These are phyloP conservation scores for Diprion similis DNA, from an alignment of 1,140 invertebrate species.

Conservation along the genomic window DNA sequence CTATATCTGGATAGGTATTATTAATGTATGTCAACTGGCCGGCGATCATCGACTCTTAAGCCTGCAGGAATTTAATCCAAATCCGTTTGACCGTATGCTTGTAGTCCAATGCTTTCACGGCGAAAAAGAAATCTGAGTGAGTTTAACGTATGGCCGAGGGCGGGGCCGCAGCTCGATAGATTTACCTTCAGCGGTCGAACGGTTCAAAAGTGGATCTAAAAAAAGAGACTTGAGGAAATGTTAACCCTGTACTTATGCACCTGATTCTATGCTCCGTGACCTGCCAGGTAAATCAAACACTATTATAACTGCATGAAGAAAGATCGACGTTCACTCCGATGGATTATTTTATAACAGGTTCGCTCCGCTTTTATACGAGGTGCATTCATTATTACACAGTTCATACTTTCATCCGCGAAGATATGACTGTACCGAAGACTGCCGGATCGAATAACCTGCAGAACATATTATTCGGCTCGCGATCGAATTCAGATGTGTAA, in stretches of 20 bases:
- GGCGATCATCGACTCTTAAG: conserved; percentile 2
- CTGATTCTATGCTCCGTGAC: background rate
- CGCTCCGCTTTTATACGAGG: background rate
- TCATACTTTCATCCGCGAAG: background rate
- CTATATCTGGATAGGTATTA: no score
- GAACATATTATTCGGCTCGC: no score
- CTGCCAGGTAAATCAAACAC: background rate
- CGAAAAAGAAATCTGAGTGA: conserved; percentile 5
- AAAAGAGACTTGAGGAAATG: background rate
- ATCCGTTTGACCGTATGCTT: background rate
- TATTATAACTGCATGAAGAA: background rate
- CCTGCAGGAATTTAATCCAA: conserved; percentile 1
- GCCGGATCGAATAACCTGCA: no score
- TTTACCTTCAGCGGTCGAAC: background rate
- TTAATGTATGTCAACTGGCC: background rate
- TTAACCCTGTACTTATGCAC: background rate
- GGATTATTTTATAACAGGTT: background rate
- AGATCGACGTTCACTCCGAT: no score
- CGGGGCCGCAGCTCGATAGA: background rate
- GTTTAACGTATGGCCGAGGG: background rate
- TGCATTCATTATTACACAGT: background rate
- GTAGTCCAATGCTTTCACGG: background rate
- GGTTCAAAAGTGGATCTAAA: background rate
- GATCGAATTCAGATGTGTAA: no score
- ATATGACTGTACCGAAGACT: background rate